These are phyloP conservation scores for Cryptophagus acutangulus DNA, from an alignment of 2,888 invertebrate genomes.

Conservation along the genomic window DNA sequence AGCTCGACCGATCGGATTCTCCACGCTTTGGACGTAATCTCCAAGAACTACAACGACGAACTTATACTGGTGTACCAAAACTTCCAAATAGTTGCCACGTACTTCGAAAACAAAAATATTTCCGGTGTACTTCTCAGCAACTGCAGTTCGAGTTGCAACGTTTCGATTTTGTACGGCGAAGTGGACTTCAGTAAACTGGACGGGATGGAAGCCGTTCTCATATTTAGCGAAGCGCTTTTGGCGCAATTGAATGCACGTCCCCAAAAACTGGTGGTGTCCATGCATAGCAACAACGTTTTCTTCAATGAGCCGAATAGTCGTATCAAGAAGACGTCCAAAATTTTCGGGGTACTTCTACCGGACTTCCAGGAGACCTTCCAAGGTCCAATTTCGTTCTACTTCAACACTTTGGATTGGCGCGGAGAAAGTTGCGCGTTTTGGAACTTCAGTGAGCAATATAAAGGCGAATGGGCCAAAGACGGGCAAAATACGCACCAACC, in stretches of 20 bases:
- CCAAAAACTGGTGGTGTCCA: conserved; percentile 6
- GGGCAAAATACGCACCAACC: conserved; percentile 2
- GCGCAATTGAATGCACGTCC: too few species aligned
- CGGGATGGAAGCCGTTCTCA: conserved; percentile 7
- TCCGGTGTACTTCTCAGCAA: neutral
- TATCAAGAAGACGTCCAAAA: conserved; percentile 12
- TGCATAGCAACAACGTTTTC: conserved; percentile 3
- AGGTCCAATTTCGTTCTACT: too few species aligned
- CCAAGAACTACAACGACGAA: neutral
- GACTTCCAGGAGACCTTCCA: conserved; percentile 11
- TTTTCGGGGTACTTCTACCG: conserved; percentile 23
- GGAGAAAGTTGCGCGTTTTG: too few species aligned
- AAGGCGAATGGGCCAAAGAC: conserved; percentile 38
- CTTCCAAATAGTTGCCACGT: neutral
- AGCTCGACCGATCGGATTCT: conserved; percentile 11
- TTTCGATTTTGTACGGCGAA: conserved; percentile 18
- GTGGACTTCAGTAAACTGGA: conserved; percentile 18
- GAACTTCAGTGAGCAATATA: too few species aligned
- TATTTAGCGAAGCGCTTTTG: conserved; percentile 7
- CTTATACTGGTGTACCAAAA: neutral
- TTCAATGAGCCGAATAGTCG: conserved; percentile 11
- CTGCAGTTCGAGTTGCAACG: conserved; percentile 1
- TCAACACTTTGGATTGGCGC: too few species aligned
- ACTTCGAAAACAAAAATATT: neutral
- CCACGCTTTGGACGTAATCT: neutral